These are phyloP conservation scores for Cyclina sinensis DNA, from an alignment of 1,140 invertebrate genomes.

Conservation along the genomic window DNA sequence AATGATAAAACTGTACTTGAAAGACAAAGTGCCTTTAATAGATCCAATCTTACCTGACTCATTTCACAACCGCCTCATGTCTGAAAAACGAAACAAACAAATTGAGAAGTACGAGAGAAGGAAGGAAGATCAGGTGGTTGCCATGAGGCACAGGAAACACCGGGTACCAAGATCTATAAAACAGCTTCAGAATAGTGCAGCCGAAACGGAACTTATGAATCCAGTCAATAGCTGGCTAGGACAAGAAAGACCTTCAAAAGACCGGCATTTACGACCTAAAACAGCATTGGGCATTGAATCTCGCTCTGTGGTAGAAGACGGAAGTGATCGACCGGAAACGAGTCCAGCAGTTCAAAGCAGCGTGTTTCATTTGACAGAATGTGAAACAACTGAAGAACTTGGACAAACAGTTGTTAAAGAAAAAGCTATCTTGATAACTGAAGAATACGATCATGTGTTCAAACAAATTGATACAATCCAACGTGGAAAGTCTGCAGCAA, in stretches of 20 bases:
- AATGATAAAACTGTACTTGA: constrained; percentile 77
- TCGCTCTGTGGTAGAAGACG: not conserved
- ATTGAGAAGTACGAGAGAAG: constrained; percentile 59
- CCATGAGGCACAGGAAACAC: constrained; percentile 25
- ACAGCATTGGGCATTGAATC: constrained; percentile 64
- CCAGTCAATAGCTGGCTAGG: constrained; percentile 18
- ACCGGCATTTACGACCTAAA: constrained; percentile 53
- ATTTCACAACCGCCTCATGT: constrained; percentile 74
- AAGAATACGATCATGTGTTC: constrained; percentile 71
- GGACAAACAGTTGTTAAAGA: constrained; percentile 39
- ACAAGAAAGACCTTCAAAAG: constrained; percentile 28
- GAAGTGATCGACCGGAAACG: constrained; percentile 29
- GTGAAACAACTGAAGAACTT: constrained; percentile 50
- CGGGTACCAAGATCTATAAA: constrained; percentile 76
- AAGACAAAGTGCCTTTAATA: constrained; percentile 78
- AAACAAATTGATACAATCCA: constrained; percentile 78
- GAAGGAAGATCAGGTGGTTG: constrained; percentile 47
- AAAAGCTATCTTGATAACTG: constrained; percentile 29
- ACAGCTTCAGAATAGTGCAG: constrained; percentile 76
- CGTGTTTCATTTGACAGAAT: constrained; percentile 70
- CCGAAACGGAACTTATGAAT: constrained; percentile 75
- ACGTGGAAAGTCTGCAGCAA: constrained; percentile 71
- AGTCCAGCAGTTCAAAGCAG: constrained; percentile 43
- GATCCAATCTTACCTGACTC: constrained; percentile 78
- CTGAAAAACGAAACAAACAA: constrained; percentile 70